Conservation (phyloP, 2,113 vertebrate species). For the Melanerpes formicivorus region DNA sequence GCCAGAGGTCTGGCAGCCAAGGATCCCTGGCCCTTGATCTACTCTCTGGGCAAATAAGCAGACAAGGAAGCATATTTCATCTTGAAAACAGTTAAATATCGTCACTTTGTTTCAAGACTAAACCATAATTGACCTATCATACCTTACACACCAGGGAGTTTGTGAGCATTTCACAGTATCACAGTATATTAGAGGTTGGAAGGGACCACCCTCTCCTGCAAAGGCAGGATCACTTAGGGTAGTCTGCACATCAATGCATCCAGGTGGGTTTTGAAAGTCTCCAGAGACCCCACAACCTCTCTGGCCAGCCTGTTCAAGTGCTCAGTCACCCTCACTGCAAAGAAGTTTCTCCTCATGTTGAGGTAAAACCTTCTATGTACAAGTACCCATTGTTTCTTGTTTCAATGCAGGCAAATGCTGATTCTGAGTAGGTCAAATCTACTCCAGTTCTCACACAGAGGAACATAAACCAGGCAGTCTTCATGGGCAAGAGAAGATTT, state of each 20-base stretch:
- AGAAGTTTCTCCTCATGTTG: too few species aligned
- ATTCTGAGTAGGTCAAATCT: not conserved
- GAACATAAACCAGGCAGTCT: not conserved
- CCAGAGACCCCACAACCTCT: too few species aligned
- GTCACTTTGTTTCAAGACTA: not conserved
- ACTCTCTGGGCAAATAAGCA: not conserved
- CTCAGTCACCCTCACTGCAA: too few species aligned
- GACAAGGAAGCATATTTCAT: not conserved
- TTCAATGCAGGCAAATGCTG: not conserved
- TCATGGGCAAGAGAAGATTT: not conserved
- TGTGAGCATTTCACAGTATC: not conserved
- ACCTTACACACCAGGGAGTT: not conserved
- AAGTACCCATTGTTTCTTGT: not conserved
- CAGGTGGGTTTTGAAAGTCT: too few species aligned
- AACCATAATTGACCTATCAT: not conserved
- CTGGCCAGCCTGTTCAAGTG: too few species aligned
- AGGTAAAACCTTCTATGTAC: too few species aligned
- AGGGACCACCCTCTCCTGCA: too few species aligned
- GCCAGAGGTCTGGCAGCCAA: not conserved
- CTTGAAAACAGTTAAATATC: not conserved
- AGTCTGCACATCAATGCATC: too few species aligned
- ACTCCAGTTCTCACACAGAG: not conserved
- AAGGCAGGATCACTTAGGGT: too few species aligned
- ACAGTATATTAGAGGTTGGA: too few species aligned
- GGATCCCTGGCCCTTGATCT: not conserved